Evolutionary conservation across 2,113 vertebrate genomes (phyloP), one percentile per base, ranked within the genome.

Genomic region (Leuciscus idus): DNA sequence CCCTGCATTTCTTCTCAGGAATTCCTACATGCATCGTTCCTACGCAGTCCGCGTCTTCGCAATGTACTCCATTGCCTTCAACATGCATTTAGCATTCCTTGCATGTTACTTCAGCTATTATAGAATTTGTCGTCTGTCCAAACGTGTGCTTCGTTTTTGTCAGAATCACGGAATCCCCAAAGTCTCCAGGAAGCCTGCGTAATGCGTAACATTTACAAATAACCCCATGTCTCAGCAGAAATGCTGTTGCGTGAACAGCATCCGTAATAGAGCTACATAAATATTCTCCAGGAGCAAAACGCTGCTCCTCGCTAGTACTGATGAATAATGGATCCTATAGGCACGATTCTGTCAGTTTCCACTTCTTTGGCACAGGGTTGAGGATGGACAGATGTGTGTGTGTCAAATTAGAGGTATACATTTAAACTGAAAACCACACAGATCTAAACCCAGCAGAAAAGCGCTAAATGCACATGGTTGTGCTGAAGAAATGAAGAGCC

Each of bases 241-340:
- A 76, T 21, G n/a, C 12, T 21, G 11, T 46, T n/a, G 39, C 52
- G 84, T 88, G 84, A 70, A 23, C 21, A 19, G 87, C 84, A 66
- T 88, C 39, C 0, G 8, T 64, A 85, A 85, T 72, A n/a, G 9
- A 46, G 61, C 70, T 81, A n/a, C 70, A 82, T 78, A 61, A 88
- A 86, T 73, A 80, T 70, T 83, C 64, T 61, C 77, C 59, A 61
- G 77, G 68, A 75, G 85, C 82, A 75, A 74, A 77, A 80, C 15
- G 43, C 1, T 61, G n/a, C 59, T 39, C 33, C n/a, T 68, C 21
- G 17, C 23, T 46, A 23, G 66, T 50, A 36, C 36, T 62, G 39
- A 82, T 89, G 46, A 90, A 88, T 88, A 85, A 87, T 88, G 83
- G 73, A 85, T 90, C 83, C 26, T 55, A 23, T 43, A 66, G 85